Evolutionary conservation across 2,113 vertebrate species (phyloP).

Genomic region (Phylloscopus trochiloides): DNA sequence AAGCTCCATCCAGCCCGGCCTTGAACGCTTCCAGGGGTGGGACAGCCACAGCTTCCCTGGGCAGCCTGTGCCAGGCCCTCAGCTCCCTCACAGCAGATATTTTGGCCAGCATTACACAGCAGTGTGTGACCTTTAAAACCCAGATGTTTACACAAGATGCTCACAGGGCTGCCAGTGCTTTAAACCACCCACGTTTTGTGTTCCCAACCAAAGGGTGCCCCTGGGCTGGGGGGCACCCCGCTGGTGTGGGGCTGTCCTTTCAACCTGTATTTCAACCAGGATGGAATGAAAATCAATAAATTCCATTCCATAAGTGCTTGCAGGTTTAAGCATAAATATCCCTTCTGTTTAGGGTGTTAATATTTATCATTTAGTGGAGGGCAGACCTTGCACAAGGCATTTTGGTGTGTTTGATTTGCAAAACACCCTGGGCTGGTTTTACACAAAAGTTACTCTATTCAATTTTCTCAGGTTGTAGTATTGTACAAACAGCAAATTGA

Average conservation of each 20-base stretch:
- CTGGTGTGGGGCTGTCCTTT: not conserved
- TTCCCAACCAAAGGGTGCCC: not conserved
- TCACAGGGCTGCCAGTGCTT: not conserved
- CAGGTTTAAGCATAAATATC: not conserved
- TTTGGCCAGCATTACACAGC: not conserved
- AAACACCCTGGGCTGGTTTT: not conserved
- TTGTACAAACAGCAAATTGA: not conserved
- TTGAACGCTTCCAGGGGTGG: not conserved
- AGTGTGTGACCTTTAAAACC: not conserved
- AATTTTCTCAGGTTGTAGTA: not conserved
- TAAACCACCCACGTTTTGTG: not conserved
- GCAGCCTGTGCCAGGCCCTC: not conserved
- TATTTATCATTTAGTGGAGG: not conserved
- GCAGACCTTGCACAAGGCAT: not conserved
- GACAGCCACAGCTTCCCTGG: not conserved
- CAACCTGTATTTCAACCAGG: not conserved
- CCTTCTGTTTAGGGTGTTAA: not conserved
- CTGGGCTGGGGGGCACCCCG: not conserved
- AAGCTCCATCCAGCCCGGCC: rapidly evolving
- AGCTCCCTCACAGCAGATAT: not conserved
- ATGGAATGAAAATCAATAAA: not conserved
- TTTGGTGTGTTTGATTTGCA: not conserved
- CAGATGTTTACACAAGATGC: not conserved
- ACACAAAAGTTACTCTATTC: not conserved
- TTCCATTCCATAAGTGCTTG: not conserved